Evolutionary conservation across 1,140 invertebrate species (phyloP).

Genomic region (Adoxophyes honmai): DNA sequence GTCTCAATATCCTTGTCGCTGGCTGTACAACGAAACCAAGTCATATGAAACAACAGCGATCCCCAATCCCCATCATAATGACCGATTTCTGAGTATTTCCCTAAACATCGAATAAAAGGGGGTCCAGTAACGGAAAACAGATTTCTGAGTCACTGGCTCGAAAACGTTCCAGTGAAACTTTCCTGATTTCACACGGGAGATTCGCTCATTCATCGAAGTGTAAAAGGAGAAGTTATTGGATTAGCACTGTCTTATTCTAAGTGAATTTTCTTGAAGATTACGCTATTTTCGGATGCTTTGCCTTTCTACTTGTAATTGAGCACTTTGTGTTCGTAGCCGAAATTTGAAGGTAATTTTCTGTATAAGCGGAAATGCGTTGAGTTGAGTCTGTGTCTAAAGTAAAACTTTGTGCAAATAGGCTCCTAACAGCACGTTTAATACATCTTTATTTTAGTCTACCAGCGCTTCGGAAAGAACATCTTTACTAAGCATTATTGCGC

Average conservation of each 20-base stretch:
- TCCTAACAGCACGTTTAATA: too few relatives aligned
- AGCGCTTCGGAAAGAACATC: too few relatives aligned
- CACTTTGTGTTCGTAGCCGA: neutral
- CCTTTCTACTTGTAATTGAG: constrained; percentile 9
- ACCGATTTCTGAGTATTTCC: too few relatives aligned
- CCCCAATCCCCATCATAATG: too few relatives aligned
- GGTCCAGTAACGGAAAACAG: constrained; percentile 30
- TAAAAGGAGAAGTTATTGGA: constrained; percentile 39
- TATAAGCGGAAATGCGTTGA: neutral
- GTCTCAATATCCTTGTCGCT: too few relatives aligned
- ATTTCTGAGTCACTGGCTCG: constrained; percentile 53
- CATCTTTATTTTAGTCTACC: too few relatives aligned
- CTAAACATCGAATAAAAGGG: too few relatives aligned
- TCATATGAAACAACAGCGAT: too few relatives aligned
- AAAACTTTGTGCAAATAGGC: neutral
- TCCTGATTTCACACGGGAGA: constrained; percentile 36
- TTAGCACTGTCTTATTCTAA: constrained; percentile 33
- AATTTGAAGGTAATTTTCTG: neutral
- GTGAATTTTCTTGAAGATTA: constrained; percentile 11
- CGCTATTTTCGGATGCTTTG: neutral
- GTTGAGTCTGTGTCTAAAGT: neutral
- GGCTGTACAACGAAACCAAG: too few relatives aligned
- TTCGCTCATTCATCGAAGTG: constrained; percentile 36
- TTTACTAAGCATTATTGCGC: too few relatives aligned
- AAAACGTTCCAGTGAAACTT: constrained; percentile 38